Evolutionary conservation across 1,140 invertebrate species (phyloP), one percentile per base, ranked within the genome.

Genomic region (Drosophila sulfurigaster): DNA sequence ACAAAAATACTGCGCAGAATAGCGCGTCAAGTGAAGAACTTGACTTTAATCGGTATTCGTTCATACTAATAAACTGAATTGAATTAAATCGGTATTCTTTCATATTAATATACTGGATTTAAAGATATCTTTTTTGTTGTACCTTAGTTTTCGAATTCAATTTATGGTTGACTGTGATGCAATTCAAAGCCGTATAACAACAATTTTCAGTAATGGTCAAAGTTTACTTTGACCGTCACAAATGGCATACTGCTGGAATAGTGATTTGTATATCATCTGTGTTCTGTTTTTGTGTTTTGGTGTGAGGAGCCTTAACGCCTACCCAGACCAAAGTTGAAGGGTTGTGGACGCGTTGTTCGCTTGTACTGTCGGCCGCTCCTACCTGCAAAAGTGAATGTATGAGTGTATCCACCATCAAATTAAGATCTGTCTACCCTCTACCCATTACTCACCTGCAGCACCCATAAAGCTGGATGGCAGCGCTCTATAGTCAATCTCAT

Each of bases 251-350:
- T 81, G 78, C 60, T 81, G 75, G 67, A 81, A 62, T 25, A 16
- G 46, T 41, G 35, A 58, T 60, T 59, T 20, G 62, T 76, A 81
- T 78, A 76, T 57, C 73, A 66, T 68, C 28, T 57, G 63, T 7
- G 51, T 48, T 35, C 45, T 8, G 25, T 16, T 20, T 8, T 38
- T 2, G 20, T 8, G 25, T 16, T 20, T 8, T 38, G 2, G 20
- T 6, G 1, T 3, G 11, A 6, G 6, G 30, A 10, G 11, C 20
- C 43, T 86, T 91, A 92, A 86, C 91, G 91, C 13, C 83, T 78
- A 10, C 92, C 92, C 30, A 93, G 74, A 7, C 92, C 92, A 77
- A 93, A 93, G 49, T 72, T 79, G 25, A 91, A 90, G 30, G 79
- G 79, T 16, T 82, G 74, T 28, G 79, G 78, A 45, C 81, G 80